Conservation (phyloP, 2,888 invertebrate species). For the Seira sanloemensis region DNA sequence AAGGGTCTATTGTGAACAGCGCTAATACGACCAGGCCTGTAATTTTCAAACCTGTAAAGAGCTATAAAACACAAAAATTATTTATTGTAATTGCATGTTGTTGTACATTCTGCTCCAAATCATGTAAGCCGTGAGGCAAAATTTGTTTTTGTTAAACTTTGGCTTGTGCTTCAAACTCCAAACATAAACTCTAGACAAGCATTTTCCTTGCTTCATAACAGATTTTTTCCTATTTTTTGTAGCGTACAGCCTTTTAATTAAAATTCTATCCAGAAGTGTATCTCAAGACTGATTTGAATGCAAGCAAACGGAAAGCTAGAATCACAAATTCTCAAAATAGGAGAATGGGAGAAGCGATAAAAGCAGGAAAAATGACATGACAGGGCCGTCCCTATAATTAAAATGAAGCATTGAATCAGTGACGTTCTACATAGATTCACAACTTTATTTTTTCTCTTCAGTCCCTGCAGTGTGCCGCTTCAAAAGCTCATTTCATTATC, state of each 20-base stretch:
- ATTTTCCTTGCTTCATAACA: not conserved
- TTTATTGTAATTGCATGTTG: not conserved
- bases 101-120: not conserved
- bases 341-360: constrained; percentile 46
- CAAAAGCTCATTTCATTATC: not conserved
- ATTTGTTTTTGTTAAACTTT: not conserved
- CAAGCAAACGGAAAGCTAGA: not conserved
- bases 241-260: not conserved
- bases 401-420: not conserved
- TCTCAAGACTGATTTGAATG: not conserved
- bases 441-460: not conserved
- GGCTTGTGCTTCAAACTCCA: too few relatives aligned
- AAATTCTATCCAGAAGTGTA: not conserved
- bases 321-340: too few relatives aligned
- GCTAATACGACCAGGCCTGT: not conserved
- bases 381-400: constrained; percentile 25
- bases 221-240: not conserved
- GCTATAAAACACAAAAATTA: not conserved
- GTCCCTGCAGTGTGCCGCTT: not conserved
- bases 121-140: not conserved
- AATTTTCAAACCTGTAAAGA: constrained; percentile 3
- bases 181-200: too few relatives aligned
- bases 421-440: constrained; percentile 15
- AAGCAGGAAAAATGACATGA: constrained; percentile 31
- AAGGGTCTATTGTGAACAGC: not conserved